Base-by-base conservation (phyloP, 2,113 vertebrate species). In the Chloropsis cyanopogon region DNA sequence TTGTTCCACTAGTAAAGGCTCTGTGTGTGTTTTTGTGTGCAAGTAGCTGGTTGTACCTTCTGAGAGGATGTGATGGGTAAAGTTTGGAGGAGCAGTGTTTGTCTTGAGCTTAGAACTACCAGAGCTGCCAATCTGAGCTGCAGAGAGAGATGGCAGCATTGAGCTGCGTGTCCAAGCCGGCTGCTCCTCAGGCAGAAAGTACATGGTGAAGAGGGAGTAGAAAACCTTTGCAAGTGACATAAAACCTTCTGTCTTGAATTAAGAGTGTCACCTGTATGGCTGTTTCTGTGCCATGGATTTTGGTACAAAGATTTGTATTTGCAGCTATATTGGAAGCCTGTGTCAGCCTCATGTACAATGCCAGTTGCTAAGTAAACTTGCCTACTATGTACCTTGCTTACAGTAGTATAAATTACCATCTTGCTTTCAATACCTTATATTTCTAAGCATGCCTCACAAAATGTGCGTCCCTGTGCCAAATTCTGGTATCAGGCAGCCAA, bases 101-200 rank as follows among this genome's bases (percentile, higher is more conserved):
- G 31, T 22, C 41, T 64, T 25, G 18, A 24, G 66, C 49, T 94
- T 28, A 9, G 25, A 70, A 3, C 33, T 88, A 0, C 12, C 0
- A 1, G 68, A 92, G 85, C 64, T 94, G 92, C 90, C 91, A 44
- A 37, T 81, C 81, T 49, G 86, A 89, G 81, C 69, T 76, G 57
- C 68, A 47, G 90, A 96, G 96, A 69, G 83, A 97, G 97, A 93
- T 97, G 97, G 97, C 97, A 97, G 96, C 91, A 97, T 95, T 92
- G 96, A 96, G 95, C 96, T 92, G 66, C 76, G 15, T 37, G 85
- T 56, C 44, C 53, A 6, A 33, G 14, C 69, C 26, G 50, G 17
- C 65, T 91, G 59, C 60, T 91, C n/a, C 9, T 16, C 20, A 73
- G 50, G 19, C 39, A 61, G 37, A 70, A 29, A 17, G 33, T 50